Conservation (phyloP, 2,888 invertebrate genomes). For the Catonia carolina region DNA sequence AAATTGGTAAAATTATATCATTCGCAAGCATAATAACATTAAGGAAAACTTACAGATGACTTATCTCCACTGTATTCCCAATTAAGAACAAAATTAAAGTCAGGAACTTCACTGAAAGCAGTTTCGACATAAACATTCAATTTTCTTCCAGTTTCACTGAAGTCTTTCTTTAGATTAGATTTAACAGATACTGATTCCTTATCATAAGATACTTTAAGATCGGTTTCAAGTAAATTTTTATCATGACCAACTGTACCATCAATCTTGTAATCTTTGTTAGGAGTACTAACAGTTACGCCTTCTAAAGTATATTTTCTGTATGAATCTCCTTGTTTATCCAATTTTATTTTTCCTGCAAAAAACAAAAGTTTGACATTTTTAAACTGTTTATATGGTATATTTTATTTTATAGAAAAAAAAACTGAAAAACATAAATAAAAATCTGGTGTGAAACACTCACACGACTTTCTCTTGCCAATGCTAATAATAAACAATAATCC, state of each 20-base stretch:
- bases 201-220: slow-evolving; percentile 48
- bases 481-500: no score
- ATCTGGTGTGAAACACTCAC: no score
- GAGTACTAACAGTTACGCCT: slow-evolving; percentile 47
- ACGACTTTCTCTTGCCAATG: no score
- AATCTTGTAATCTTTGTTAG: slow-evolving; percentile 40
- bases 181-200: slow-evolving; percentile 46
- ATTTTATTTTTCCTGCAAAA: slow-evolving; percentile 37
- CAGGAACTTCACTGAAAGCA: slow-evolving; percentile 53
- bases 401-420: no score
- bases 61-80: slow-evolving; percentile 47
- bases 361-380: no score
- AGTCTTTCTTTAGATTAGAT: slow-evolving; percentile 42
- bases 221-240: slow-evolving; percentile 41
- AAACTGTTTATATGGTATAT: no score
- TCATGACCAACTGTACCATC: slow-evolving; percentile 49
- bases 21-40: no score
- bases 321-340: slow-evolving; percentile 43
- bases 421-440: no score
- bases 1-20: no score
- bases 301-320: slow-evolving; percentile 52
- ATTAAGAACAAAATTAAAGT: slow-evolving; percentile 53
- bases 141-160: slow-evolving; percentile 41
- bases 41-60: slow-evolving; percentile 44
- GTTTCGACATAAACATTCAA: slow-evolving; percentile 48